A percentile compares a stretch with the other conserved stretches of the same genome.
phyloP scores from a whole-genome alignment of 37 sponge, comb jelly and placozoan genomes.

The Amphimedon queenslandica region DNA sequence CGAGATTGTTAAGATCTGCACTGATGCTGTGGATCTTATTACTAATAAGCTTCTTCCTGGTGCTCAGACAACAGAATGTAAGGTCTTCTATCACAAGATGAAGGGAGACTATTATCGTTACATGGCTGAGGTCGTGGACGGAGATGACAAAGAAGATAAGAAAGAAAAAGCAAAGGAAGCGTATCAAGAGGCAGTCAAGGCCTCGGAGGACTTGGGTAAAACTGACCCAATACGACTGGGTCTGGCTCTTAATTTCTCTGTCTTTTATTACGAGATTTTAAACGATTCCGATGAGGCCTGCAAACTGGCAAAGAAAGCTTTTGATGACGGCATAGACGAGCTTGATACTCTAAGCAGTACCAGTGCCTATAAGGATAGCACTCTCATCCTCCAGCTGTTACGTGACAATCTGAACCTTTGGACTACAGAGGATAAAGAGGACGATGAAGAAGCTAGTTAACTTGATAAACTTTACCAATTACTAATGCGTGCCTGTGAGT shows the following conservation, averaged over 20 bases:
- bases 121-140: constrained; percentile 47
- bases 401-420: constrained; percentile 82
- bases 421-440: neutral
- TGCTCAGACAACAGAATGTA: constrained; percentile 42
- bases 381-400: constrained; percentile 92
- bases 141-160: constrained; percentile 28
- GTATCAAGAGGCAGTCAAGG: constrained; percentile 53
- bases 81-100: constrained; percentile 88
- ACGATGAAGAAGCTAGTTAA: too few species aligned
- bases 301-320: constrained; percentile 67
- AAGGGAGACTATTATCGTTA: constrained; percentile 70
- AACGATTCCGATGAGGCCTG: constrained; percentile 69
- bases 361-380: constrained; percentile 93
- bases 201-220: constrained; percentile 33
- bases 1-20: constrained; percentile 55
- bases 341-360: constrained; percentile 81
- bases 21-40: constrained; percentile 47
- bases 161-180: constrained; percentile 36
- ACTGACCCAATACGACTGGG: constrained; percentile 84
- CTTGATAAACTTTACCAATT: too few species aligned
- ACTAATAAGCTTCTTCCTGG: constrained; percentile 49
- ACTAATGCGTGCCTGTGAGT: too few species aligned
- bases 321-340: neutral
- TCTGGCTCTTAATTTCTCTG: too few species aligned
- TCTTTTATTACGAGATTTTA: constrained; percentile 76